Base-by-base conservation (phyloP, 2,797 vertebrate genomes). In the Myripristis jacobus region DNA sequence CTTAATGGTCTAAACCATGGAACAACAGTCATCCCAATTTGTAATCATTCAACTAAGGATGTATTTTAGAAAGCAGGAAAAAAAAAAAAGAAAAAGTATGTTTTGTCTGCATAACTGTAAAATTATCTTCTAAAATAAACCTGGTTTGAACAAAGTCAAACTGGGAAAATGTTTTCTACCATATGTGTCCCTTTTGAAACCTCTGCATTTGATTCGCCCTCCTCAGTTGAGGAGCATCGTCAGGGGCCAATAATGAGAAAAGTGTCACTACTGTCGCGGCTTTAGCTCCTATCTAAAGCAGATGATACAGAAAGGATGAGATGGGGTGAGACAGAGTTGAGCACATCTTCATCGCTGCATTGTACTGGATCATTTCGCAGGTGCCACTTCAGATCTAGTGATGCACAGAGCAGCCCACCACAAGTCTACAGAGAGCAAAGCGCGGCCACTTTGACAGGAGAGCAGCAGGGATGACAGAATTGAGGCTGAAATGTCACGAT, bases 401-500 rank as follows among this genome's bases (percentile, higher is more conserved):
- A 63, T 69, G 62, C 19, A 48, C 16, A 18, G 68, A 55, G 48
- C 27, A 57, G 73, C 44, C 44, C 10, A 41, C 48, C 62, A 50
- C 41, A 31, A 73, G 67, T 2, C 0, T 38, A 25, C n/a, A 8
- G 62, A 70, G 65, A 73, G 79, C 73, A 50, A 60, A 56, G 36
- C 55, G 41, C 73, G 66, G 77, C 71, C 73, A 55, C 36, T 68
- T 59, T 43, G 59, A 66, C 1, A 24, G 60, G 44, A 16, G 63
- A 56, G 58, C 24, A 57, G 48, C 24, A 9, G 55, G 3, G 1
- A 55, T 74, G 79, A 66, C 53, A 75, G 16, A 65, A 69, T 77
- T 34, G 13, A 50, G 46, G 83, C 34, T 71, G 69, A 75, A 41
- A 44, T 29, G 62, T 52, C 80, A 69, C 48, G 54, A 31, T 70